Conservation (phyloP, 2,113 vertebrate genomes). For the Paracanthobrama guichenoti region DNA sequence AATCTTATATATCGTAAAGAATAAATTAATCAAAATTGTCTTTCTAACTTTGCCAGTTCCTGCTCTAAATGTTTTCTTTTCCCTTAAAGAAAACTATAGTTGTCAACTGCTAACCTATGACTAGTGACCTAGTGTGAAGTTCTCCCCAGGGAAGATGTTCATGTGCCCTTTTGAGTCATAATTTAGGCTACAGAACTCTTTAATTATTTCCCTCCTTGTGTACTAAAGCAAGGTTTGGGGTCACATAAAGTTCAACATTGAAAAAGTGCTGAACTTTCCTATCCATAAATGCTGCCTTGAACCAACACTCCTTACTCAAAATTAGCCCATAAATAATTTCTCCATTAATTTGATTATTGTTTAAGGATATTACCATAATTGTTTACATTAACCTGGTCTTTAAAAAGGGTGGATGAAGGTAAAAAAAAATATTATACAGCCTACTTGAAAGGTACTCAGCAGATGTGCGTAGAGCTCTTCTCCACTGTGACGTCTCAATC, state of each 20-base stretch:
- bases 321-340: not conserved
- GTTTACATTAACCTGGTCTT: not conserved
- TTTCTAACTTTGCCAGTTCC: not conserved
- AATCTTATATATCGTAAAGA: not conserved
- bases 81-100: not conserved
- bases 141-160: not conserved
- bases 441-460: not conserved
- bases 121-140: not conserved
- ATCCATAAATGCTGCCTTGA: not conserved
- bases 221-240: not conserved
- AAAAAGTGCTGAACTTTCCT: not conserved
- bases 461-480: not conserved
- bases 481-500: not conserved
- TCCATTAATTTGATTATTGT: not conserved
- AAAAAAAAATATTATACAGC: not conserved
- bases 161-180: not conserved
- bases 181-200: not conserved
- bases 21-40: not conserved
- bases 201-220: not conserved
- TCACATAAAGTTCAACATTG: not conserved
- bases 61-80: not conserved
- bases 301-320: not conserved
- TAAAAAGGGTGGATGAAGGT: not conserved
- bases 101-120: conserved; percentile 9
- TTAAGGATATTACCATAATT: not conserved